These are phyloP conservation scores for Pseudonaja textilis DNA, from an alignment of 2,113 vertebrate species.

Conservation along the genomic window DNA sequence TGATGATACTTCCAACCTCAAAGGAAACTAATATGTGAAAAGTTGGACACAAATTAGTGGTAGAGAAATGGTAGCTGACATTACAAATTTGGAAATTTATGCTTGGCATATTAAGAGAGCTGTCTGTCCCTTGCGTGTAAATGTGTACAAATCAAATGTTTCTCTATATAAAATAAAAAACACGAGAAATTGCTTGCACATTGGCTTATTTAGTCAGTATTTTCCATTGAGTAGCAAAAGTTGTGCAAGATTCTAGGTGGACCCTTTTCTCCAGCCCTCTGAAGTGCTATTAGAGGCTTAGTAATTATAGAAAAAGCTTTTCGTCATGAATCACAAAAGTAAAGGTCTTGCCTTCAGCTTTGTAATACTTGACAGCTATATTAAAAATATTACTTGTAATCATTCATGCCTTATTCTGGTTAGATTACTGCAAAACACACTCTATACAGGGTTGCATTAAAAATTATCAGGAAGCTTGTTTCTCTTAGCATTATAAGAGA, in stretches of 20 bases:
- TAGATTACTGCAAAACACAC: neutral
- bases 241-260: neutral
- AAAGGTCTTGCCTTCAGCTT: neutral
- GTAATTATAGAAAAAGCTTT: neutral
- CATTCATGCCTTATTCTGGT: neutral
- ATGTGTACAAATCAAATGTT: constrained; percentile 47
- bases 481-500: no score
- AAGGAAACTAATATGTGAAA: constrained; percentile 27
- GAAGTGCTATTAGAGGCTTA: neutral
- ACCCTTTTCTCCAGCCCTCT: neutral
- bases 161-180: constrained; percentile 39
- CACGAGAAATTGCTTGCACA: neutral
- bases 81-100: constrained; percentile 46
- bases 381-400: neutral
- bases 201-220: neutral
- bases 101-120: constrained; percentile 31
- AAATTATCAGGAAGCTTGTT: neutral
- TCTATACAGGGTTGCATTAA: neutral
- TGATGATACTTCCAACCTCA: neutral
- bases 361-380: neutral
- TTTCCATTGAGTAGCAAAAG: neutral
- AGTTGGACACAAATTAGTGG: constrained; percentile 20
- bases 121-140: constrained; percentile 32
- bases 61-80: constrained; percentile 33
- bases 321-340: neutral